Conservation (phyloP, 2,888 invertebrate genomes). For the Ramazzottius varieornatus region DNA sequence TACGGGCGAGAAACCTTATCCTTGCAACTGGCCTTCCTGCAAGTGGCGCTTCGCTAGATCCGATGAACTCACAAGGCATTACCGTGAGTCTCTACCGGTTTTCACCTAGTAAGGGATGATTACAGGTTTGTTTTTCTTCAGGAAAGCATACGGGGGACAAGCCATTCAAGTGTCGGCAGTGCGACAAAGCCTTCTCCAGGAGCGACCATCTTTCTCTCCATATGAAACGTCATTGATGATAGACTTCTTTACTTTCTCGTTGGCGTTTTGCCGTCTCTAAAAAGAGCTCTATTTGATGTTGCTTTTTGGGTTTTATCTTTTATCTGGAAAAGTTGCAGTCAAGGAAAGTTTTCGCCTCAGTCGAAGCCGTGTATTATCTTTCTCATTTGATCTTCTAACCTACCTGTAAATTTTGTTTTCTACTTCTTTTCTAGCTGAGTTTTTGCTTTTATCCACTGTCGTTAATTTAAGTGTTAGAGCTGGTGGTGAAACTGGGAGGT, state of each 20-base stretch:
- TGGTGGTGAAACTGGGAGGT: too few relatives aligned
- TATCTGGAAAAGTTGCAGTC: too few relatives aligned
- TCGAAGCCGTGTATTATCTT: too few relatives aligned
- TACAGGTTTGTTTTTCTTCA: neutral
- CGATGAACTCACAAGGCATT: neutral
- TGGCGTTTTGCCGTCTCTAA: neutral
- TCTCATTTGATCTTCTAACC: too few relatives aligned
- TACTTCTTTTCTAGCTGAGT: too few relatives aligned
- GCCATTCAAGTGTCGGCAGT: neutral
- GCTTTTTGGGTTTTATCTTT: neutral
- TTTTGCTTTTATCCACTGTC: too few relatives aligned
- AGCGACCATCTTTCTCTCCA: neutral
- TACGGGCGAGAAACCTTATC: neutral
- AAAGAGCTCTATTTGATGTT: neutral
- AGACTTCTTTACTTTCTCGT: neutral
- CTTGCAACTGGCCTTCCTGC: neutral
- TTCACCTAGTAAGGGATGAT: neutral
- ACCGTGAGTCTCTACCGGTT: neutral
- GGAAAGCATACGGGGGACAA: neutral
- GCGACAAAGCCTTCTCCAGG: neutral
- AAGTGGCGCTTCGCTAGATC: neutral
- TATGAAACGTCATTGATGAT: neutral
- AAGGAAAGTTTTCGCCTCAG: too few relatives aligned
- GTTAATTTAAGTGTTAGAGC: too few relatives aligned
- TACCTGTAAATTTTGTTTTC: too few relatives aligned